Evolutionary conservation across 2,797 vertebrate genomes (phyloP).

Genomic region (Fratercula arctica): DNA sequence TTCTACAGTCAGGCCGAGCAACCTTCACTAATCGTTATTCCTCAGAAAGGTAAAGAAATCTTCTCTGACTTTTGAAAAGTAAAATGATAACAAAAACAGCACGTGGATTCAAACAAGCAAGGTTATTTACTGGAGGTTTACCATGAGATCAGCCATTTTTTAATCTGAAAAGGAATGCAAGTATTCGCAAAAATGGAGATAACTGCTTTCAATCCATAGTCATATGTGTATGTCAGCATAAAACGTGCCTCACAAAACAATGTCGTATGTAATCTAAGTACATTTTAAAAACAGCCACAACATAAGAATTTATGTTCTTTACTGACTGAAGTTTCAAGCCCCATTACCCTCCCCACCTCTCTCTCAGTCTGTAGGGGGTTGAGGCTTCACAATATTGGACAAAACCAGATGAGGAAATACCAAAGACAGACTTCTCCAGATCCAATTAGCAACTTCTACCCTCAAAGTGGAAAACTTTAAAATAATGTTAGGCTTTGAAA

Average conservation of each 20-base stretch:
- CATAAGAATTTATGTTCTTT: conserved; percentile 38
- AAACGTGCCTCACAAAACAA: conserved; percentile 38
- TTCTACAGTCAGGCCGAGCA: background rate
- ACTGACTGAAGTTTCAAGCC: conserved; percentile 26
- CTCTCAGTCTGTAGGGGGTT: background rate
- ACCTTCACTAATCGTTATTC: background rate
- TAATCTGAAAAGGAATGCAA: background rate
- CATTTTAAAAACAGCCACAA: conserved; percentile 15
- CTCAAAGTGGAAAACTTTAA: conserved; percentile 1
- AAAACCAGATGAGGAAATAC: conserved; percentile 8
- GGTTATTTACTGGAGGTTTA: conserved; percentile 25
- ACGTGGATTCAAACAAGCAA: background rate
- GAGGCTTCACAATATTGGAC: background rate
- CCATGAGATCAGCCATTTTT: conserved; percentile 3
- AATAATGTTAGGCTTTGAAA: conserved; percentile 6
- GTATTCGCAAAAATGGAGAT: conserved; percentile 13
- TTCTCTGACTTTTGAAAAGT: background rate
- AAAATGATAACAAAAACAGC: conserved; percentile 16
- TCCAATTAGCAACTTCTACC: conserved; percentile 17
- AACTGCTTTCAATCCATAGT: conserved; percentile 50
- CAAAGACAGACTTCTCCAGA: conserved; percentile 4
- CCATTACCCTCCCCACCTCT: conserved; percentile 25
- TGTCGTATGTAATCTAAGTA: background rate
- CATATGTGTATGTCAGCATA: conserved; percentile 17
- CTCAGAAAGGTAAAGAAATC: background rate